Evolutionary conservation across 2,797 vertebrate genomes (phyloP).

Genomic region (Sebastes elongatus): DNA sequence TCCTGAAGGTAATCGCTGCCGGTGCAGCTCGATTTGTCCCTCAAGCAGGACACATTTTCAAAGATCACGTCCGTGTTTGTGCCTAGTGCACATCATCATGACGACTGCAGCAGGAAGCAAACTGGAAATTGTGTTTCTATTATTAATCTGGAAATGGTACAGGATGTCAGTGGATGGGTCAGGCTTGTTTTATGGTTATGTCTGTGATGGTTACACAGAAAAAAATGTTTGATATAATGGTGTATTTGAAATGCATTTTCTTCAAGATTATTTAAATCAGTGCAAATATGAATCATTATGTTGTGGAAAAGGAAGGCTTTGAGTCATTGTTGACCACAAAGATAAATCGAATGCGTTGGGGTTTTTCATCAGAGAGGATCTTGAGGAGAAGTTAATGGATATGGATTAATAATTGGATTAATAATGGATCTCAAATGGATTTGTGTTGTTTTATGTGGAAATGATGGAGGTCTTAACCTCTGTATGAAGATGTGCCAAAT

Average conservation of each 20-base stretch:
- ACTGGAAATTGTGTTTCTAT: slow-evolving; percentile 47
- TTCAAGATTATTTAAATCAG: neutral
- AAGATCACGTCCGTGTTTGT: slow-evolving; percentile 17
- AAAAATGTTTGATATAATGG: neutral
- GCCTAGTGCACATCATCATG: slow-evolving; percentile 2
- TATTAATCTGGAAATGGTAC: slow-evolving; percentile 48
- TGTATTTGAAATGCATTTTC: neutral
- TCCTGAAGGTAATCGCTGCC: neutral
- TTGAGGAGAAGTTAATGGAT: neutral
- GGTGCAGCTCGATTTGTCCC: neutral
- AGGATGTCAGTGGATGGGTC: slow-evolving; percentile 24
- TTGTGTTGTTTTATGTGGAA: neutral
- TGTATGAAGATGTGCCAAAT: neutral
- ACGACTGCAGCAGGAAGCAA: slow-evolving; percentile 18
- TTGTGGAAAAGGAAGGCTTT: neutral
- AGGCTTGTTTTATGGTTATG: slow-evolving; percentile 16
- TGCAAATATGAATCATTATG: neutral
- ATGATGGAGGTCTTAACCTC: neutral
- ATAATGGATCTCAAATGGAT: neutral
- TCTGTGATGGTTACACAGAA: neutral
- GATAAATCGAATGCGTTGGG: neutral
- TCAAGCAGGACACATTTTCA: slow-evolving; percentile 4
- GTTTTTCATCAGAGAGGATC: neutral
- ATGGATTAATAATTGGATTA: neutral
- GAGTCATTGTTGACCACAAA: neutral